phyloP scores from a whole-genome alignment of 1,140 invertebrate species.

The Tetragnatha versicolor region DNA sequence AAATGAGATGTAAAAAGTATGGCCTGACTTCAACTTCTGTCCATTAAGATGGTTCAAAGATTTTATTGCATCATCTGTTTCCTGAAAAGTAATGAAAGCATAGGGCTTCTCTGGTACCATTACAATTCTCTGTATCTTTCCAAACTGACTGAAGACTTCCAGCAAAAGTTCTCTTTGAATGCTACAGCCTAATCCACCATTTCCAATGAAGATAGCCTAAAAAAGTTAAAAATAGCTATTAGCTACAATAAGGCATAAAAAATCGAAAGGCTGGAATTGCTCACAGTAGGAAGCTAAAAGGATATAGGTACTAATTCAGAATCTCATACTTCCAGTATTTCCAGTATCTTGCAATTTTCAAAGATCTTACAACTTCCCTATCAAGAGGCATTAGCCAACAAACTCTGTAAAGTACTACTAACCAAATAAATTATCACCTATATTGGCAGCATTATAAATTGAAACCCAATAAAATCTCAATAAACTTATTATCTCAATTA shows the following conservation, averaged over 20 bases:
- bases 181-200: slow-evolving; percentile 78
- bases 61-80: slow-evolving; percentile 65
- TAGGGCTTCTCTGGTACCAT: slow-evolving; percentile 79
- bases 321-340: no score
- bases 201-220: slow-evolving; percentile 73
- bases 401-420: no score
- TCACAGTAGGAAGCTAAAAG: no score
- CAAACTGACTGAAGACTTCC: slow-evolving; percentile 66
- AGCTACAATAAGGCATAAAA: background rate
- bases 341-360: no score
- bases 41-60: slow-evolving; percentile 70
- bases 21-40: slow-evolving; percentile 65
- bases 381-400: no score
- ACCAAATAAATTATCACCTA: no score
- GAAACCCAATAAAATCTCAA: no score
- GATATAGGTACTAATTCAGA: no score
- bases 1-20: slow-evolving; percentile 68
- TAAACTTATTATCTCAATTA: no score
- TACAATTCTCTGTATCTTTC: slow-evolving; percentile 68
- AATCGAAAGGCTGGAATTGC: no score
- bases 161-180: slow-evolving; percentile 72
- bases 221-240: slow-evolving; percentile 57
- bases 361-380: no score
- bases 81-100: slow-evolving; percentile 73
- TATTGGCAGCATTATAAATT: no score